Base-by-base conservation (phyloP, 1,140 invertebrate genomes). In the Drosophila asahinai region DNA sequence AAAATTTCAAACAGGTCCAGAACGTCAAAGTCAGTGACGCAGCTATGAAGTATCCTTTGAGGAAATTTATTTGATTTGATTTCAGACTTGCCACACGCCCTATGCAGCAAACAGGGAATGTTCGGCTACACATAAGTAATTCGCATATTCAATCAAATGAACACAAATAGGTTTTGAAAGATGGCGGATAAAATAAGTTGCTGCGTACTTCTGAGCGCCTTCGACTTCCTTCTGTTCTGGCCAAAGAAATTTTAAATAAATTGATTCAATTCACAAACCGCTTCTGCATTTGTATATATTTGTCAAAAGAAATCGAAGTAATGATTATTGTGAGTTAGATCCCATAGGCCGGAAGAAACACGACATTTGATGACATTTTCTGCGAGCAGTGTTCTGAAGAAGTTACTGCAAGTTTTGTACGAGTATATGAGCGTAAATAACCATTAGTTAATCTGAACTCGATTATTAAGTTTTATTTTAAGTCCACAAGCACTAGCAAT, bases 31-130 rank as follows among this genome's bases (percentile, higher is more conserved):
- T 61, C 67, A 70, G 54, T 17, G 62, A 51, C 71, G 73, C 78
- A 48, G 66, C 83, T 83, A 73, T 71, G 79, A 74, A 83, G 83
- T 80, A 89, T 74, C 83, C 77, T 87, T 87, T 87, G 80, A 83
- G 83, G 87, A 87, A 87, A 87, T 87, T 87, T 77, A 87, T 87
- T 87, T 87, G 84, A 87, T 87, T 87, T 87, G 80, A 87, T 87
- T 87, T 83, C 80, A 89, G 84, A 89, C 89, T 87, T 87, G 80
- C 83, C 83, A 77, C 77, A 77, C 83, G 83, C 71, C 83, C 70
- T 76, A 80, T 67, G 80, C 70, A 78, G 36, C 67, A 62, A 66
- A 49, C 63, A 43, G 51, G 48, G 48, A 73, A 81, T 66, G 60
- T 78, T 86, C 48, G 78, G 51, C 58, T 75, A 70, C 81, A 79